phyloP scores from a whole-genome alignment of 2,888 invertebrate genomes.

The Chalcosyrphus nemorum region DNA sequence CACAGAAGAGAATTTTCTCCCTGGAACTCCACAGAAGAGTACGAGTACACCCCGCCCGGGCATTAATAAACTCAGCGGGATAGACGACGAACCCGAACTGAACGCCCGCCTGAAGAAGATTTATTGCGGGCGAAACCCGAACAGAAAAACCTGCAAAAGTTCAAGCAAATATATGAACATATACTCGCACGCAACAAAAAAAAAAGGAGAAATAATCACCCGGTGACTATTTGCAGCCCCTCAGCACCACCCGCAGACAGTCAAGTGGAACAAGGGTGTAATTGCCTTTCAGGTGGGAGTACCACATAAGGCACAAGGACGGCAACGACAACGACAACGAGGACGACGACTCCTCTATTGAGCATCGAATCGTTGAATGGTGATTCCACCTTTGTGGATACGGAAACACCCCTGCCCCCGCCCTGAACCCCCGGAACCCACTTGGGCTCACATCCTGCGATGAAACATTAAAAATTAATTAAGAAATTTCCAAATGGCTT shows the following conservation, averaged over 20 bases:
- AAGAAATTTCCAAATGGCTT: slow-evolving; percentile 45
- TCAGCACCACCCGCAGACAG: slow-evolving; percentile 4
- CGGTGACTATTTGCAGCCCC: neutral
- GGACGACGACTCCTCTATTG: neutral
- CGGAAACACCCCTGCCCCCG: neutral
- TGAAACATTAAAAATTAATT: slow-evolving; percentile 63
- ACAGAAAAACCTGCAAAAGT: slow-evolving; percentile 40
- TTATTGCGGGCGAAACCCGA: slow-evolving; percentile 52
- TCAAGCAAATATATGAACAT: slow-evolving; percentile 52
- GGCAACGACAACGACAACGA: neutral
- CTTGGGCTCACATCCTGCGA: neutral
- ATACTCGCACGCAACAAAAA: neutral
- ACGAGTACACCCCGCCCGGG: neutral
- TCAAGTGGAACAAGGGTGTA: slow-evolving; percentile 8
- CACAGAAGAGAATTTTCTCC: slow-evolving; percentile 9
- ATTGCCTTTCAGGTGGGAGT: neutral
- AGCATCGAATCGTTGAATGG: neutral
- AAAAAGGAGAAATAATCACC: neutral
- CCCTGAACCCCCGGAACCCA: too few relatives aligned
- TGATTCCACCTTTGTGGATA: too few relatives aligned
- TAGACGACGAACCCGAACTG: slow-evolving; percentile 30
- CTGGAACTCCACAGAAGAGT: neutral
- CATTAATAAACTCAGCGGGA: slow-evolving; percentile 55
- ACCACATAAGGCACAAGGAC: too few relatives aligned
- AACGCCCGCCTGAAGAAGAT: slow-evolving; percentile 54